Conservation (phyloP, 2,113 vertebrate genomes). For the Leptosomus discolor region DNA sequence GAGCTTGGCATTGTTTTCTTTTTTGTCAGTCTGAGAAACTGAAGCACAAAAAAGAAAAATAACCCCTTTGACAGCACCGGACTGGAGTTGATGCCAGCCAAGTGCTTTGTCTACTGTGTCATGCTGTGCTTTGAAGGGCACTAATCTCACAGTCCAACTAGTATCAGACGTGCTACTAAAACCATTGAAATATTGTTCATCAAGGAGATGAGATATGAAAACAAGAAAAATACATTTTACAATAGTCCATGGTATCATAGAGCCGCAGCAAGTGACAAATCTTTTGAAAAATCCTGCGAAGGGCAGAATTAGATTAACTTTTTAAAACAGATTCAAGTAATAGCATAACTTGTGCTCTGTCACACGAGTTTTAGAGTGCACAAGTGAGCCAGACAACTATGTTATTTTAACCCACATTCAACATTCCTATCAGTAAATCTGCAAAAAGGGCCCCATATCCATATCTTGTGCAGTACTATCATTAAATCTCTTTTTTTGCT, state of each 20-base stretch:
- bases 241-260: rapidly evolving
- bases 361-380: neutral
- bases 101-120: neutral
- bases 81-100: neutral
- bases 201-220: neutral
- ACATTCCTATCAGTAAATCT: slow-evolving; percentile 6
- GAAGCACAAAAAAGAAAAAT: neutral
- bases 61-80: neutral
- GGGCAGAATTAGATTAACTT: neutral
- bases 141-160: neutral
- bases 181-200: neutral
- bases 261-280: neutral
- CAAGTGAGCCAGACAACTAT: neutral
- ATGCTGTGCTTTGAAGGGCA: neutral
- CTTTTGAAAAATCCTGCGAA: neutral
- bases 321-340: neutral
- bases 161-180: neutral
- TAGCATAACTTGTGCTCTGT: neutral
- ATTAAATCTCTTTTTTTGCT: neutral
- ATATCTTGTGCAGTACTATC: neutral
- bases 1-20: neutral
- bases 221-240: neutral
- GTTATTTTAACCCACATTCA: slow-evolving; percentile 24
- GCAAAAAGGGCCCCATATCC: neutral
- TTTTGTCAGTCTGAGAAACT: neutral